These are phyloP conservation scores for Otolemur crassicaudatus DNA, from an alignment of 2,797 vertebrate genomes.

Conservation along the genomic window DNA sequence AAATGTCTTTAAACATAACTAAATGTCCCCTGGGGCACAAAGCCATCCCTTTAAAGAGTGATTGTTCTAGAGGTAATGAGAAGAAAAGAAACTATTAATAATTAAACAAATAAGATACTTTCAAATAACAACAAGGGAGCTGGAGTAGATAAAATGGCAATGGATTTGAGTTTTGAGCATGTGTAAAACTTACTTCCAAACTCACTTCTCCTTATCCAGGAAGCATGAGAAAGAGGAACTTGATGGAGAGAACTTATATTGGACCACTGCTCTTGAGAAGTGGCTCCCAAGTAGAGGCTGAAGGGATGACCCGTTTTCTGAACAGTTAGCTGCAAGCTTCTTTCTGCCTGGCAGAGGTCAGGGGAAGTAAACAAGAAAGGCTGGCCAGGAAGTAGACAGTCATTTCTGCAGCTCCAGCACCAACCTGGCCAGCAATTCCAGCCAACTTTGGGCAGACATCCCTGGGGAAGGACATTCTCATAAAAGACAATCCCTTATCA, in stretches of 20 bases:
- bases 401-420: neutral
- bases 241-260: neutral
- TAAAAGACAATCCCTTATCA: conserved; percentile 15
- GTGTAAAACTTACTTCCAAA: neutral
- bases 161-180: neutral
- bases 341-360: neutral
- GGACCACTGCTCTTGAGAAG: neutral
- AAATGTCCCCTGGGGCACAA: neutral
- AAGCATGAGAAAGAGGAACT: neutral
- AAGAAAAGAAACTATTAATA: neutral
- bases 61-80: neutral
- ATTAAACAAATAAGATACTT: neutral
- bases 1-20: neutral
- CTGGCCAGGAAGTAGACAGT: neutral
- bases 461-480: neutral
- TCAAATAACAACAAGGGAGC: neutral
- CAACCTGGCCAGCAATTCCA: neutral
- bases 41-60: neutral
- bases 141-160: neutral
- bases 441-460: neutral
- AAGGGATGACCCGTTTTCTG: neutral
- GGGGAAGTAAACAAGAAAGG: neutral
- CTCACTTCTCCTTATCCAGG: neutral
- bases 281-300: neutral
- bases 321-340: neutral